These are phyloP conservation scores for Hirudo medicinalis DNA, from an alignment of 1,140 invertebrate species.

Conservation along the genomic window DNA sequence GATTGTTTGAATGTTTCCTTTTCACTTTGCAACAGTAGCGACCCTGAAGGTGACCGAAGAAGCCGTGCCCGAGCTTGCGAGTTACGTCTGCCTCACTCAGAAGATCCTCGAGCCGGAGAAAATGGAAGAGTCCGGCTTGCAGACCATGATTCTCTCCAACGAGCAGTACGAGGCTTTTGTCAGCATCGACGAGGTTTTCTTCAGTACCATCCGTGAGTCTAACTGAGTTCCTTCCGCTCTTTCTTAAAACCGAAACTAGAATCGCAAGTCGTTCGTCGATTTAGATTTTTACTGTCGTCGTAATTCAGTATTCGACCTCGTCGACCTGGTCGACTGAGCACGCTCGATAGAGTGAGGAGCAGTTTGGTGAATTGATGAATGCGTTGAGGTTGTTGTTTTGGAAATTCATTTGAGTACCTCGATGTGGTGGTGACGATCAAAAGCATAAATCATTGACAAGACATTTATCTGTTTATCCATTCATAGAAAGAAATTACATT, in stretches of 20 bases:
- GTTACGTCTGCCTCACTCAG: not conserved
- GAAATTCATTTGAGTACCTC: too few species aligned
- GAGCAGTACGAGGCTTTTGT: conserved; percentile 5
- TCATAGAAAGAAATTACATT: too few species aligned
- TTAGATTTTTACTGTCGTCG: too few species aligned
- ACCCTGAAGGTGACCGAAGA: not conserved
- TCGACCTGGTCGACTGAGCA: too few species aligned
- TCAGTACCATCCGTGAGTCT: not conserved
- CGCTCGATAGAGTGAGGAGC: too few species aligned
- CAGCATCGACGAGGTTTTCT: not conserved
- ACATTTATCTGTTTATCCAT: not conserved
- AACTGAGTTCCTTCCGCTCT: too few species aligned
- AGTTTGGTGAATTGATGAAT: too few species aligned
- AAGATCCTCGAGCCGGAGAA: not conserved
- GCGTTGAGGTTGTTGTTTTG: too few species aligned
- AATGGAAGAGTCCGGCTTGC: not conserved
- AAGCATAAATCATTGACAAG: not conserved
- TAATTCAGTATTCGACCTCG: too few species aligned
- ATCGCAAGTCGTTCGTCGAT: too few species aligned
- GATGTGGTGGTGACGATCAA: not conserved
- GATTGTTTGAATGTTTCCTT: too few species aligned
- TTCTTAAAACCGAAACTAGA: too few species aligned
- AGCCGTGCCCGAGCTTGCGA: not conserved
- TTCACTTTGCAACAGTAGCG: not conserved
- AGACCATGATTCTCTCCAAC: not conserved